Base-by-base conservation (phyloP, 2,888 invertebrate species). In the Polymixis flavicincta region DNA sequence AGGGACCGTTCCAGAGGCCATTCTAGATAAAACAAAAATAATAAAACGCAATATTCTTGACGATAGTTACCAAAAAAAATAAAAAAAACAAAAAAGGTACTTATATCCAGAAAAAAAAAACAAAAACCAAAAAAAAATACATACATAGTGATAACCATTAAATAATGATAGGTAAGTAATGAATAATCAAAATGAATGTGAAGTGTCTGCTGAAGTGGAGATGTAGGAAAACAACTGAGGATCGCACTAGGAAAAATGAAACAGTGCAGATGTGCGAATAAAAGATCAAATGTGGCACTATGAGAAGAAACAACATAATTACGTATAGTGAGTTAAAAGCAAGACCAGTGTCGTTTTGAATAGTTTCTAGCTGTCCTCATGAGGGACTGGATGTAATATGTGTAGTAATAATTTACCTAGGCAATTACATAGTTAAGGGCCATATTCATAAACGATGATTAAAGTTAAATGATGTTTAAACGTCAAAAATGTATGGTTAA, bases 1-100 rank as follows among this genome's bases (percentile, higher is more conserved):
- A 80, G 67, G 4, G 60, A 22, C 0, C 66, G 59, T 13, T 84
- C 86, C 9, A 81, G 80, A 65, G 50, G 28, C 28, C 42, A 54
- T 13, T 64, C 66, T 11, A 78, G 45, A 42, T 61, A 25, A 67
- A 70, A 50, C 61, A 60, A 17, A 32, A 28, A 2, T 11, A 48
- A 37, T 13, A 11, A 5, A 57, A 13, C 11, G 7, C 11, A 28
- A n/a, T 54, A 32, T 32, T 9, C 28, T 54, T 32, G 17, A 52
- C 28, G n/a, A 25, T 37, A 8, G 8, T 65, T 42, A 22, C 0
- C 22, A 65, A n/a, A 42, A 32, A 52, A 32, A 48, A n/a, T 22
- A 32, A 45, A 61, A 42, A n/a, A 0, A 50, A 50, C 6, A 50
- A 11, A 14, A n/a, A 1, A n/a, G n/a, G n/a, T n/a, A 14, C n/a